A percentile compares a stretch with the other conserved stretches of the same genome.
Conservation (phyloP, 2,797 vertebrate genomes). For the Girardinus metallicus region DNA sequence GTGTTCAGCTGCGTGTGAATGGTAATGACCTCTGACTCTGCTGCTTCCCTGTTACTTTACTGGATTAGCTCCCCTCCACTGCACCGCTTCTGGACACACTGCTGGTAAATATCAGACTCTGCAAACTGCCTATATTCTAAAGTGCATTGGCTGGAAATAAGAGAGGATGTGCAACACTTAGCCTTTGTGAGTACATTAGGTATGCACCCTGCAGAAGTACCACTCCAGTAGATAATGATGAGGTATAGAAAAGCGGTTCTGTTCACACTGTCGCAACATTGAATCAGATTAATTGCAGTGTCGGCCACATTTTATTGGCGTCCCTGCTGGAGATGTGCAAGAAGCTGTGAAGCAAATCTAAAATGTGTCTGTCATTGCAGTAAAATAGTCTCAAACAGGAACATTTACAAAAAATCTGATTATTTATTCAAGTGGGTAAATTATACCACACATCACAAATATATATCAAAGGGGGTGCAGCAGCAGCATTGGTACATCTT, state of each 20-base stretch:
- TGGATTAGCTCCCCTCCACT: conserved; percentile 65
- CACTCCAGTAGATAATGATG: neutral
- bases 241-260: neutral
- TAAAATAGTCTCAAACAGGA: neutral
- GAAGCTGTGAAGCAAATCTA: neutral
- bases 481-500: neutral
- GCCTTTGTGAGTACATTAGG: neutral
- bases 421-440: neutral
- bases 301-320: neutral
- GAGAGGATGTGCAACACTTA: conserved; percentile 13
- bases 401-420: neutral
- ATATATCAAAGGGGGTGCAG: too few species aligned
- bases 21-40: conserved; percentile 69
- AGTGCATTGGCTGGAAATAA: conserved; percentile 14
- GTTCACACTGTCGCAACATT: neutral
- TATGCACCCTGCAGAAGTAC: conserved; percentile 6
- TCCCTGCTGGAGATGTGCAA: neutral
- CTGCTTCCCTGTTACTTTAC: conserved; percentile 62
- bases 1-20: conserved; percentile 56
- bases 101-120: conserved; percentile 33
- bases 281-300: neutral
- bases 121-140: conserved; percentile 35
- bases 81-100: conserved; percentile 48
- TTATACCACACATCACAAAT: neutral
- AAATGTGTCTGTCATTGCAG: neutral